These are phyloP conservation scores for Chloropsis cyanopogon DNA, from an alignment of 2,113 vertebrate species.

Conservation along the genomic window DNA sequence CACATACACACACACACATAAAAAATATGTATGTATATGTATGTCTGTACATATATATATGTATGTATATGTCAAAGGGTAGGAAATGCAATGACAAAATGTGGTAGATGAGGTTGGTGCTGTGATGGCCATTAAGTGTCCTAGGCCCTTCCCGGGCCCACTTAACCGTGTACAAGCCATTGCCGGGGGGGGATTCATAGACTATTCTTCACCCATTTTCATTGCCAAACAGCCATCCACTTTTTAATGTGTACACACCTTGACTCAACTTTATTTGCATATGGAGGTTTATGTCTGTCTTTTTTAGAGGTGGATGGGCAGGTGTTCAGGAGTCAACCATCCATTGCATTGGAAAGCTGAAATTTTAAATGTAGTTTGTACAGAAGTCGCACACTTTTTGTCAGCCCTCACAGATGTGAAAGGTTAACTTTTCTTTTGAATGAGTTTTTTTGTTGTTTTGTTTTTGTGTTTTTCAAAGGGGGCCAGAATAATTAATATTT, in stretches of 20 bases:
- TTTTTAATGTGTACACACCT: conserved; percentile 43
- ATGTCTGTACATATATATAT: conserved; percentile 64
- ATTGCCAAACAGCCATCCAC: conserved; percentile 58
- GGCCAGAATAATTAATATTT: conserved; percentile 77
- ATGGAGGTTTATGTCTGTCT: conserved; percentile 56
- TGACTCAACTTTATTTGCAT: conserved; percentile 52
- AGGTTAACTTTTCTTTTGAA: conserved; percentile 65
- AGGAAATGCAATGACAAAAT: conserved; percentile 69
- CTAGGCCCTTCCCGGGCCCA: conserved; percentile 48
- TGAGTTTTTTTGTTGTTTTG: conserved; percentile 42
- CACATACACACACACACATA: neutral
- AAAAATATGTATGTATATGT: conserved; percentile 49
- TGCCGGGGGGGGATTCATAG: conserved; percentile 30
- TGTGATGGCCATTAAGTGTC: conserved; percentile 71
- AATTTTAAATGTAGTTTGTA: conserved; percentile 68
- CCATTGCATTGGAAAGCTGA: conserved; percentile 37
- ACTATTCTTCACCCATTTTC: conserved; percentile 32
- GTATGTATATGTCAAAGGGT: conserved; percentile 74
- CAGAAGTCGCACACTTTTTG: conserved; percentile 67
- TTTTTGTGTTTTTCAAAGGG: conserved; percentile 69
- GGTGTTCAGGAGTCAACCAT: conserved; percentile 39
- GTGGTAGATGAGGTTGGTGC: conserved; percentile 66
- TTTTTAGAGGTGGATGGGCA: conserved; percentile 52
- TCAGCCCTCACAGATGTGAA: conserved; percentile 72
- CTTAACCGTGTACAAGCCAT: conserved; percentile 74